Base-by-base conservation (phyloP, 1,140 invertebrate species). In the Calliopsis andreniformis region DNA sequence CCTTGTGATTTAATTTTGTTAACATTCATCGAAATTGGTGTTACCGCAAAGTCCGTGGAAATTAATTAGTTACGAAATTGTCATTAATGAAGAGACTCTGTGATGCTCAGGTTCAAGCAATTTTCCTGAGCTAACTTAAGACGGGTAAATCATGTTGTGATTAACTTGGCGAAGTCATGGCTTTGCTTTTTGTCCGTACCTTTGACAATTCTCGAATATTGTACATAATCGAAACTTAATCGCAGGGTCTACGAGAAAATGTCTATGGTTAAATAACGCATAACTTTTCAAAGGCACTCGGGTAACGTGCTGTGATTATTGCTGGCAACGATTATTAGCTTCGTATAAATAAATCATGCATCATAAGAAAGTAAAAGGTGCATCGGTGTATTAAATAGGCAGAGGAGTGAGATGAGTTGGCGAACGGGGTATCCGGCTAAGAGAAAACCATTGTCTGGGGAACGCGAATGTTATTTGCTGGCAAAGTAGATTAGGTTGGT, bases 401-500 rank as follows among this genome's bases (percentile, higher is more conserved):
- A 43, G 16, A 25, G 45, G 0, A 10, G 25, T 3, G 49, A 47
- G 39, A 16, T 23, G 63, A 55, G 58, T 64, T 14, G 35, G 43
- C 56, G 56, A 39, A 42, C n/a, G 62, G 25, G 61, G 28, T 58
- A 75, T 67, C 53, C 39, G 12, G 51, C 72, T 75, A 68, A 76
- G 55, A 69, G 72, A 69, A 76, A 76, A 76, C 64, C 81, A 82
- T 88, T 84, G 86, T 87, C 87, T 86, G 82, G 82, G 86, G 84
- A 88, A 84, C 76, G 82, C 76, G 86, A 87, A 87, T 83, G 83
- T 82, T 89, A 89, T 89, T 89, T 88, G 85, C 86, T 84, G 79
- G 83, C 66, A 89, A 89, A 89, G 85, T 89, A 89, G 88, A 89
- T 89, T 89, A 89, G 80, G 86, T 82, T 62, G 80, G 78, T 85